phyloP scores from a whole-genome alignment of 2,113 vertebrate genomes.

The Corythaeola cristata region DNA sequence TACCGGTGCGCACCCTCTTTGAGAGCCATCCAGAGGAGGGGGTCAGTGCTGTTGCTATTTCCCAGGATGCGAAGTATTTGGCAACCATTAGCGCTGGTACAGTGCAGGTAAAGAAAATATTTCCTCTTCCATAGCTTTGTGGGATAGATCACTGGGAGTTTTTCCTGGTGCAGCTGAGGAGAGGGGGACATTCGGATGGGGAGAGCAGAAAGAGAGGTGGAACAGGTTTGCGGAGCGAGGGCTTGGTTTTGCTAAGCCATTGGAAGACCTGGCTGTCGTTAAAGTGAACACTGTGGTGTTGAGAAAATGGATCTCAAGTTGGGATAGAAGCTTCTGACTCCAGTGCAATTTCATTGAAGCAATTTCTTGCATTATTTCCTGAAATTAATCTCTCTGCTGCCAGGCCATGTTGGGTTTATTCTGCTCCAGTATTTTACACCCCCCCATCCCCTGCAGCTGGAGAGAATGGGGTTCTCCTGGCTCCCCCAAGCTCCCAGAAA shows the following conservation, averaged over 20 bases:
- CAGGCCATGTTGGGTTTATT: neutral
- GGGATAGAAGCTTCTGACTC: neutral
- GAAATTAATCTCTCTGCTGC: neutral
- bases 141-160: neutral
- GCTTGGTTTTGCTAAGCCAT: neutral
- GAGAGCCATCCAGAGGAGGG: conserved; percentile 77
- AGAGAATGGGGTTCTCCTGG: neutral
- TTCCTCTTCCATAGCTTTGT: fast-evolving
- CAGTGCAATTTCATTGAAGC: neutral
- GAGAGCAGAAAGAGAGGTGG: neutral
- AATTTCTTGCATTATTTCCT: neutral
- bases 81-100: conserved; percentile 81
- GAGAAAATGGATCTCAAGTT: neutral
- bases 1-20: conserved; percentile 89
- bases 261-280: neutral
- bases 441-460: neutral
- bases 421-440: neutral
- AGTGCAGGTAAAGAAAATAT: conserved; percentile 78
- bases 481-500: neutral
- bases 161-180: neutral
- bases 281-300: neutral
- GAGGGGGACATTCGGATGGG: neutral
- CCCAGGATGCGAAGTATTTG: conserved; percentile 81
- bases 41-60: conserved; percentile 81
- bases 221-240: fast-evolving